Evolutionary conservation across 2,888 invertebrate genomes (phyloP), one percentile per base, ranked within the genome.

Genomic region (Rhingia campestris): DNA sequence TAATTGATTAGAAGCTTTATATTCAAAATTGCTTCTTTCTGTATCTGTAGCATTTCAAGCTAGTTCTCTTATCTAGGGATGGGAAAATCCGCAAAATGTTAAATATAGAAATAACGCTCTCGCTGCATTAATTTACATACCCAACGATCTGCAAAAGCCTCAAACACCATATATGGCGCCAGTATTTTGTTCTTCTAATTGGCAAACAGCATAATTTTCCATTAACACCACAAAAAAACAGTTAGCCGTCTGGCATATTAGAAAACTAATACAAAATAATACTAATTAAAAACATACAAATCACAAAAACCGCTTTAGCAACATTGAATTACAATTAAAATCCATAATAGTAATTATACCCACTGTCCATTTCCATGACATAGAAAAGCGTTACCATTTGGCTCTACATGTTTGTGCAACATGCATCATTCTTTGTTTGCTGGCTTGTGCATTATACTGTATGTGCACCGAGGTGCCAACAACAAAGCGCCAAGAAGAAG

Each of bases 351-450:
- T 39, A 49, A 69, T 59, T 22, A 7, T 37, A 47, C 37, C 49
- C 51, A 75, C 79, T 56, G 56, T 75, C 70, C 74, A 80, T 84
- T 75, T 84, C 84, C 84, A 75, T 84, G 84, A 72, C 80, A 84
- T 75, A 84, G 75, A 80, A 84, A 84, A 59, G 47, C 70, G 73
- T 51, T 84, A 70, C 64, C 63, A 59, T 70, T 80, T 67, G 47
- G 69, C 22, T 76, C 10, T 51, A 47, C 47, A 66, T 53, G 79
- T 70, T 84, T 82, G 64, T 80, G 84, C 84, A 84, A 84, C 12
- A 45, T 56, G 53, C 37, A 49, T 37, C 5, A 33, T 49, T 63
- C 14, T 49, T 64, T 49, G 43, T 49, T 35, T 35, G 7, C 22
- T 22, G 22, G 22, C 7, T 6, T 63, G n/a, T 76, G 39, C 5